Evolutionary conservation across 1,140 invertebrate genomes (phyloP).

Genomic region (Atta texana): DNA sequence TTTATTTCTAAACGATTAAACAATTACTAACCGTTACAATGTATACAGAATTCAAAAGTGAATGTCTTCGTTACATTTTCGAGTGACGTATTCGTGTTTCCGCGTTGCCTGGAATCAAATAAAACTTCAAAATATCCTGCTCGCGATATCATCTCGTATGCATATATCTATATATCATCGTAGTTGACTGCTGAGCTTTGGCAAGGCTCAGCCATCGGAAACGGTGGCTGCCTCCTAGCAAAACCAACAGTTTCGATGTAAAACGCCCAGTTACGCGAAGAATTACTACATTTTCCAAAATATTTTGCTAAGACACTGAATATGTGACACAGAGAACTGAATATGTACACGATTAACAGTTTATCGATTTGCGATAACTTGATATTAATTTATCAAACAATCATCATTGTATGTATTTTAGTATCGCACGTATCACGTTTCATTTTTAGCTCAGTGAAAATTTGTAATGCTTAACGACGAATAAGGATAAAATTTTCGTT

Average conservation of each 20-base stretch:
- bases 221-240: conserved; percentile 54
- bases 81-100: conserved; percentile 50
- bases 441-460: neutral
- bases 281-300: conserved; percentile 52
- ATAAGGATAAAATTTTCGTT: neutral
- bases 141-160: conserved; percentile 59
- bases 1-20: neutral
- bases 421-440: neutral
- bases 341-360: conserved; percentile 13
- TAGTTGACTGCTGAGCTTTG: conserved; percentile 58
- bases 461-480: neutral
- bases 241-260: conserved; percentile 53
- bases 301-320: conserved; percentile 17
- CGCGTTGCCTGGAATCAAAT: conserved; percentile 51
- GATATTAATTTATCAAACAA: neutral
- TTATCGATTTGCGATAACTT: conserved; percentile 21
- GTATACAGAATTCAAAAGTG: neutral
- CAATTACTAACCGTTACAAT: conserved; percentile 11
- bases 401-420: neutral
- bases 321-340: conserved; percentile 2
- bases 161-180: conserved; percentile 59
- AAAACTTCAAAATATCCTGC: conserved; percentile 55
- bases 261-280: conserved; percentile 48
- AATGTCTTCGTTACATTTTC: conserved; percentile 53
- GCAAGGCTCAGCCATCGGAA: conserved; percentile 52